Evolutionary conservation across 2,797 vertebrate species (phyloP), one percentile per base, ranked within the genome.

Genomic region (Cyprinodon diabolis): DNA sequence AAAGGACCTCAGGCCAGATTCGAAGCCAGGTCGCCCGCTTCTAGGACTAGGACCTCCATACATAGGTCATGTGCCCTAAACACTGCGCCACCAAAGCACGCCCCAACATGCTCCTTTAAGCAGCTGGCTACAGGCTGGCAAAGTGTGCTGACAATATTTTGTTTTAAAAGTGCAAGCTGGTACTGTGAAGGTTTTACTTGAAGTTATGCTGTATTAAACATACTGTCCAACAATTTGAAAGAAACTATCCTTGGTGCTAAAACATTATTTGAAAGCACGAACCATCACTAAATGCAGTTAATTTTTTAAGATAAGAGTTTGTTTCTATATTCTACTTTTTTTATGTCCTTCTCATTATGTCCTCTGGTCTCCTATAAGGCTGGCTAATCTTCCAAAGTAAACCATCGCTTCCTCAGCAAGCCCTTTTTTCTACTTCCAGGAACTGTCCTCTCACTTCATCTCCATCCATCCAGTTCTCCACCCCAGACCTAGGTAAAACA

Each of bases 401-500:
- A 54, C 35, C 52, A 25, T 74, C 3, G 9, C 56, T 63, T 75
- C 67, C 51, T 48, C 4, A 5, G 30, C 6, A 21, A 13, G 57
- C 2, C 19, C 30, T 3, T 0, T 0, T 62, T 68, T 35, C 8
- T 35, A 23, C 25, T 68, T 52, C 55, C 49, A 30, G 68, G 8
- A 51, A 30, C 56, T 14, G 11, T 70, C 66, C 62, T 63, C 45
- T 52, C 57, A 4, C 63, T 66, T 6, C 45, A 30, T 75, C 71
- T 74, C 65, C 49, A 0, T 86, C 75, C 1, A 74, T 82, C 68
- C 56, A 40, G 11, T 10, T 10, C 4, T 62, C 75, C 9, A 9
- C n/a, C 40, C 7, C 10, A 23, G 21, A 21, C 62, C 66, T 6
- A 67, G 0, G 47, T 66, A 58, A 79, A 74, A 78, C 77, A 76